Conservation (phyloP, 2,888 invertebrate species). For the Amiota minor region DNA sequence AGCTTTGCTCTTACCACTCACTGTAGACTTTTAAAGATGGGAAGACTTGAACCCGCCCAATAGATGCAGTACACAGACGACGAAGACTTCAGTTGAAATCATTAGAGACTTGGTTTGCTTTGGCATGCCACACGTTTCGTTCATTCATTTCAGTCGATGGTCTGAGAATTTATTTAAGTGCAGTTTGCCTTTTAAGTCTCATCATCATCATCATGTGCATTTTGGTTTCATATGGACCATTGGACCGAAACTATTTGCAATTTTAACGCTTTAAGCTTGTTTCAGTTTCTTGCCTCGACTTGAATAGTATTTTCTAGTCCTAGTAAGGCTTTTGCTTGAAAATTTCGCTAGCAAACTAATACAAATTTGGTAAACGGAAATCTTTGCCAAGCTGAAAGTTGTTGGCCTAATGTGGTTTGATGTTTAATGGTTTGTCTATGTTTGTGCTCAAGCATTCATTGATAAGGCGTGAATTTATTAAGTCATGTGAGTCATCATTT, state of each 20-base stretch:
- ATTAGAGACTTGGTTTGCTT: constrained; percentile 16
- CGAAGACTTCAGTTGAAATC: constrained; percentile 36
- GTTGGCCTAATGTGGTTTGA: too few species aligned
- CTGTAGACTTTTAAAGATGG: too few species aligned
- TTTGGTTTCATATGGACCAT: neutral
- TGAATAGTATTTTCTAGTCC: neutral
- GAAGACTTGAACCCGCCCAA: too few species aligned
- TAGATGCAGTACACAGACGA: too few species aligned
- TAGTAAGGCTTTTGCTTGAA: constrained; percentile 5
- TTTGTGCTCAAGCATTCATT: too few species aligned
- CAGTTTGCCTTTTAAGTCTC: constrained; percentile 57
- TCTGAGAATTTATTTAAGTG: constrained; percentile 58
- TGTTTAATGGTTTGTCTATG: too few species aligned
- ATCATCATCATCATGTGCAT: neutral
- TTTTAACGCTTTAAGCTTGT: constrained; percentile 54
- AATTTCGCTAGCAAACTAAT: constrained; percentile 2
- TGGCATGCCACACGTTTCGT: constrained; percentile 47
- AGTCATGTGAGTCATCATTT: too few species aligned
- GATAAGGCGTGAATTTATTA: too few species aligned
- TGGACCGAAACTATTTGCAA: constrained; percentile 49
- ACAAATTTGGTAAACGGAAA: constrained; percentile 19
- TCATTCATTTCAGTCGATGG: constrained; percentile 36
- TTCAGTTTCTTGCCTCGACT: neutral
- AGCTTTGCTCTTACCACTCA: neutral
- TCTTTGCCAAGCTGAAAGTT: constrained; percentile 13